These are phyloP conservation scores for Chiroxiphia lanceolata DNA, from an alignment of 2,797 vertebrate species.

Conservation along the genomic window DNA sequence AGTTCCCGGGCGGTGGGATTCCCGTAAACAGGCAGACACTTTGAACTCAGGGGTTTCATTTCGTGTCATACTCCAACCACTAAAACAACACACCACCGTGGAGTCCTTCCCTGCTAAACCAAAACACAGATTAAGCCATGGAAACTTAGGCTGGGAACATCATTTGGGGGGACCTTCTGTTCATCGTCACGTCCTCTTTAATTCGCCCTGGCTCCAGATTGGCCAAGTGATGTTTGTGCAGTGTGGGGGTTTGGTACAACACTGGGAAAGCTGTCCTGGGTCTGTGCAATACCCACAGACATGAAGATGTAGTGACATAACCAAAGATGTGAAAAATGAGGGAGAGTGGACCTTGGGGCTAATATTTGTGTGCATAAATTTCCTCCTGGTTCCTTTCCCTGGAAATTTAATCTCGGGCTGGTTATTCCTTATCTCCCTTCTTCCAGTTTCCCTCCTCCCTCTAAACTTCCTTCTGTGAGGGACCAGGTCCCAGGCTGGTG, in stretches of 20 bases:
- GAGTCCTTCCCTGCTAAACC: conserved; percentile 62
- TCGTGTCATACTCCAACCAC: conserved; percentile 74
- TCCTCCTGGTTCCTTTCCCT: not conserved
- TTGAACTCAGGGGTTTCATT: conserved; percentile 76
- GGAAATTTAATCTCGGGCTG: not conserved
- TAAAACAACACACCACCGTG: conserved; percentile 67
- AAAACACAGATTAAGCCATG: conserved; percentile 59
- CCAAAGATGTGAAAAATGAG: not conserved
- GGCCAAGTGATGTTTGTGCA: not conserved
- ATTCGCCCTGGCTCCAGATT: not conserved
- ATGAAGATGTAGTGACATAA: not conserved
- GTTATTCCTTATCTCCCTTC: not conserved
- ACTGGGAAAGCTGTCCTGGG: not conserved
- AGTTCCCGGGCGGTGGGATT: conserved; percentile 72
- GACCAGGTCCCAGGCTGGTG: not conserved
- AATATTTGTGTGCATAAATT: not conserved
- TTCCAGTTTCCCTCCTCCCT: not conserved
- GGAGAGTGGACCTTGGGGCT: not conserved
- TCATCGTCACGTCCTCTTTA: not conserved
- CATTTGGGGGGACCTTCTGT: conserved; percentile 26
- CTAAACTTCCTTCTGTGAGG: not conserved
- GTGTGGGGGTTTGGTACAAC: not conserved
- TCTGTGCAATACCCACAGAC: not conserved
- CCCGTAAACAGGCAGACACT: conserved; percentile 72
- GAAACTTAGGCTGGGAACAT: conserved; percentile 59